Evolutionary conservation across 2,888 invertebrate genomes (phyloP), one percentile per base, ranked within the genome.

Genomic region (Odontocerum albicorne): DNA sequence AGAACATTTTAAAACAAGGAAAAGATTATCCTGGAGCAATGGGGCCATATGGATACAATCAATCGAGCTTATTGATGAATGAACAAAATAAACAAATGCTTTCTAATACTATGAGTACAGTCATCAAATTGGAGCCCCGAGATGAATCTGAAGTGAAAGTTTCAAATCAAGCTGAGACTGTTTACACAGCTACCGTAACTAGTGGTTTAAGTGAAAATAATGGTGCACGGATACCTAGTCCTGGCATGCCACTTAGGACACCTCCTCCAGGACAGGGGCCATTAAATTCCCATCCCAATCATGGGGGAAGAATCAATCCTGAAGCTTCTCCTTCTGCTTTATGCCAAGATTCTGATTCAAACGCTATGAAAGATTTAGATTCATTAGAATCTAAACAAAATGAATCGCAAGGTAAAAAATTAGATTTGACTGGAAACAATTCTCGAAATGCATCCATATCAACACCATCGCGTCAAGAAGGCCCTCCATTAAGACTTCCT

Each of bases 91-190:
- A 78, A 65, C 75, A 74, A 50, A 71, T 72, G 49, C 38, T 57
- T 27, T 67, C 77, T 27, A 76, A 77, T 67, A 76, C 78, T 49
- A 64, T 78, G 33, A 78, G 77, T 64, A 77, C 78, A 50, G 75
- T 78, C 10, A 78, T 78, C 49, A 78, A 78, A 63, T 66, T 78
- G 57, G 79, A 78, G 64, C 78, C 78, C 8, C 69, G 78, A 65
- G 78, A 78, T 71, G 77, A 78, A 65, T 13, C 53, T 10, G 57
- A 57, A 21, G 20, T 45, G 13, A 57, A 57, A 49, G 45, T 42
- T 1, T 19, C 49, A 3, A 42, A 19, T 6, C 55, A 49, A 8
- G 16, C 77, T 58, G 78, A 78, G 67, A 73, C 57, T 2, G 60
- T 78, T 43, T 78, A 77, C 60, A 77, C 78, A 59, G 78, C 78